A percentile compares a stretch with the other conserved stretches of the same genome.
phyloP scores from a whole-genome alignment of 2,797 vertebrate genomes.

The Buphagus erythrorhynchus region DNA sequence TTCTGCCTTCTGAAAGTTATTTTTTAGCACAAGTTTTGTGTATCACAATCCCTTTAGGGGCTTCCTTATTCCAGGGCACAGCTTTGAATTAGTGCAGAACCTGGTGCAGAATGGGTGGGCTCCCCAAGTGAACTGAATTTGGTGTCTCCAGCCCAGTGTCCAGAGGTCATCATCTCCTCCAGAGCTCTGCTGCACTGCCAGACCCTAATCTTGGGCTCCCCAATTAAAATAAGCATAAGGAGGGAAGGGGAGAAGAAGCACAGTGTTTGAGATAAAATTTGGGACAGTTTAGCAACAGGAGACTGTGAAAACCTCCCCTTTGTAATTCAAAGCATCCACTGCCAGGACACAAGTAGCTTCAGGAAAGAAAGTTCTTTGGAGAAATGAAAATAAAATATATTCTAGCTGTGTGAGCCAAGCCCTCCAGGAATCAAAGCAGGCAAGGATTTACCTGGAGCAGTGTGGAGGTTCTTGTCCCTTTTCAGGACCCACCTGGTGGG shows the following conservation, averaged over 20 bases:
- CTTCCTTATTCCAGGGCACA: not conserved
- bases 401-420: not conserved
- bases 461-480: not conserved
- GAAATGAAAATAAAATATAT: not conserved
- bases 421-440: not conserved
- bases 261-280: not conserved
- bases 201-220: not conserved
- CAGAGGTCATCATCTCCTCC: not conserved
- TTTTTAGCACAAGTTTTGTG: not conserved
- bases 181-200: not conserved
- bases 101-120: not conserved
- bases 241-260: not conserved
- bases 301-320: not conserved
- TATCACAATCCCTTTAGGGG: not conserved
- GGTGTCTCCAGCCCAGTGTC: not conserved
- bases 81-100: not conserved
- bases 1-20: not conserved
- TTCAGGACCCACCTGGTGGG: not conserved
- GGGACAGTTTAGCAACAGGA: not conserved
- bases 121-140: not conserved
- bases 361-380: not conserved
- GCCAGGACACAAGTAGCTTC: not conserved
- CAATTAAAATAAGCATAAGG: not conserved
- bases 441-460: not conserved
- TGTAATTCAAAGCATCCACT: not conserved